Conservation (phyloP, 2,888 invertebrate species). For the Odontomyia ornata region DNA sequence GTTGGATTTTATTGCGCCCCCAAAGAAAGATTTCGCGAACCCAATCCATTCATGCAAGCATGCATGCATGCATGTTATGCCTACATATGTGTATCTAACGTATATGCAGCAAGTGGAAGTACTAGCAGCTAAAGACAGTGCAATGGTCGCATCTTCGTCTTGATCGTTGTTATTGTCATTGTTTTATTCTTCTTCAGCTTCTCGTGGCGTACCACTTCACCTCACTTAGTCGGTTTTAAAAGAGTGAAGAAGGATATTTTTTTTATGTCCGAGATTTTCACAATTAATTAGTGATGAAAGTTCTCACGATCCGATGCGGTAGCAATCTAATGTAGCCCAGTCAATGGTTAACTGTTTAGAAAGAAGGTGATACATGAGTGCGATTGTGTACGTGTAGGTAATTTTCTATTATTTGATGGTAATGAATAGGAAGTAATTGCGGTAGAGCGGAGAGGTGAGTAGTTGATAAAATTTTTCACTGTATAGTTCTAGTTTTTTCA, state of each 20-base stretch:
- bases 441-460: too few species aligned
- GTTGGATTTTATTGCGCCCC: conserved; percentile 22
- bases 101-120: neutral
- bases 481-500: too few species aligned
- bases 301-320: conserved; percentile 30
- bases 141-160: conserved; percentile 20
- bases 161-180: too few species aligned
- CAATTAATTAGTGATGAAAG: conserved; percentile 43
- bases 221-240: conserved; percentile 11
- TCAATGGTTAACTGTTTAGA: too few species aligned
- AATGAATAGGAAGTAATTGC: too few species aligned
- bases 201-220: conserved; percentile 36
- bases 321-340: conserved; percentile 4
- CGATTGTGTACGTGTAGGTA: too few species aligned
- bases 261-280: conserved; percentile 39
- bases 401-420: too few species aligned
- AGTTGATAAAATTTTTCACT: too few species aligned
- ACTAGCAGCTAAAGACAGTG: conserved; percentile 1
- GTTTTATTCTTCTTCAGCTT: neutral
- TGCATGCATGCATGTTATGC: neutral
- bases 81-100: too few species aligned
- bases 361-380: too few species aligned
- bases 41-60: conserved; percentile 14
- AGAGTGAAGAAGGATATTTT: neutral
- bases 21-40: conserved; percentile 26